phyloP scores from a whole-genome alignment of 2,797 vertebrate genomes.

The Melanotaenia trifasciata region DNA sequence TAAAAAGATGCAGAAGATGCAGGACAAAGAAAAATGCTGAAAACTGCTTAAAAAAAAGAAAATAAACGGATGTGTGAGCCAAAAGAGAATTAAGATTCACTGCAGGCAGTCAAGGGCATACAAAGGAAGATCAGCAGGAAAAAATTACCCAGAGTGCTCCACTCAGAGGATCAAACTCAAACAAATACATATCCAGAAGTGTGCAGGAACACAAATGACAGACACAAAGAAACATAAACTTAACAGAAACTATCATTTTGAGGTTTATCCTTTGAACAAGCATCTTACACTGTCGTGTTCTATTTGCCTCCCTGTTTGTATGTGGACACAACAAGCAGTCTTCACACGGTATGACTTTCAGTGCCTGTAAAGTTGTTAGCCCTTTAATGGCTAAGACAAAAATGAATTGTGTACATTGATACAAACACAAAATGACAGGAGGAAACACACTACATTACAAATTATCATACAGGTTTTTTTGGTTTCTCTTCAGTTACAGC shows the following conservation, averaged over 20 bases:
- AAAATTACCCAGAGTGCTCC: constrained; percentile 51
- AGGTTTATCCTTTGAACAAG: constrained; percentile 43
- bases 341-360: constrained; percentile 46
- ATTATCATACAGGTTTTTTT: background rate
- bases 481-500: no score
- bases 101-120: constrained; percentile 70
- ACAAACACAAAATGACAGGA: constrained; percentile 1
- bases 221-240: background rate
- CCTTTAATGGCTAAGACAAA: constrained; percentile 43
- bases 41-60: constrained; percentile 57
- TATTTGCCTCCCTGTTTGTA: constrained; percentile 26
- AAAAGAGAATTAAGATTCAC: constrained; percentile 75
- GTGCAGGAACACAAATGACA: constrained; percentile 31
- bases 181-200: constrained; percentile 40
- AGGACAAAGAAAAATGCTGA: constrained; percentile 49
- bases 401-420: constrained; percentile 40
- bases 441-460: constrained; percentile 14
- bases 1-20: constrained; percentile 47
- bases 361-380: constrained; percentile 49
- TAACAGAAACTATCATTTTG: constrained; percentile 18
- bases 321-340: constrained; percentile 42
- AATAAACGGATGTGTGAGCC: constrained; percentile 48
- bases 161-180: constrained; percentile 56
- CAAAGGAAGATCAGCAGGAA: constrained; percentile 47
- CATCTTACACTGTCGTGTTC: constrained; percentile 33